Conservation (phyloP, 1,140 invertebrate species). For the Lepidurus apus region DNA sequence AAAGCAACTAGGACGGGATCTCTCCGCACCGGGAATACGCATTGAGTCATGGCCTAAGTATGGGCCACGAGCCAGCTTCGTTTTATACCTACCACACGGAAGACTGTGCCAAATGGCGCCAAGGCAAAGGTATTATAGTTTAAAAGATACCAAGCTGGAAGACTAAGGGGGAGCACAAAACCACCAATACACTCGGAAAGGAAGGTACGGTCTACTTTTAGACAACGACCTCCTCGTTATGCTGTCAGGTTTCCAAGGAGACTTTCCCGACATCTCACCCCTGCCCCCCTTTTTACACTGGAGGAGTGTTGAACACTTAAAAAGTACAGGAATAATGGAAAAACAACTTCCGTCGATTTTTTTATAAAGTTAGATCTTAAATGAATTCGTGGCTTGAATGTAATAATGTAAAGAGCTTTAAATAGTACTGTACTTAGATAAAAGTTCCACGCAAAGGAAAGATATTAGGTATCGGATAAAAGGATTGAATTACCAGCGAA, state of each 20-base stretch:
- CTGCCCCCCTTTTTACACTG: too few species aligned
- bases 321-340: too few species aligned
- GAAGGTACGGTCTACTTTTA: background rate
- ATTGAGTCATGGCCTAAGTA: conserved; percentile 12
- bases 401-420: too few species aligned
- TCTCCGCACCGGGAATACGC: background rate
- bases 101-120: background rate
- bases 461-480: background rate
- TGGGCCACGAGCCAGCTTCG: background rate
- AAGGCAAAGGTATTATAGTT: background rate
- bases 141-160: background rate
- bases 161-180: background rate
- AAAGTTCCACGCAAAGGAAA: too few species aligned
- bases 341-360: too few species aligned
- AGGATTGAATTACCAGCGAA: conserved; percentile 2
- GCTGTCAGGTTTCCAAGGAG: background rate
- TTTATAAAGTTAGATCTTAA: too few species aligned
- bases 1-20: background rate
- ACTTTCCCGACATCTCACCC: too few species aligned
- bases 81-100: background rate
- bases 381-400: too few species aligned
- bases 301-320: too few species aligned
- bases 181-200: background rate
- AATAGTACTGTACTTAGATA: too few species aligned
- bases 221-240: background rate